phyloP scores from a whole-genome alignment of 2,113 vertebrate species.

The Chaenogobius annularis region DNA sequence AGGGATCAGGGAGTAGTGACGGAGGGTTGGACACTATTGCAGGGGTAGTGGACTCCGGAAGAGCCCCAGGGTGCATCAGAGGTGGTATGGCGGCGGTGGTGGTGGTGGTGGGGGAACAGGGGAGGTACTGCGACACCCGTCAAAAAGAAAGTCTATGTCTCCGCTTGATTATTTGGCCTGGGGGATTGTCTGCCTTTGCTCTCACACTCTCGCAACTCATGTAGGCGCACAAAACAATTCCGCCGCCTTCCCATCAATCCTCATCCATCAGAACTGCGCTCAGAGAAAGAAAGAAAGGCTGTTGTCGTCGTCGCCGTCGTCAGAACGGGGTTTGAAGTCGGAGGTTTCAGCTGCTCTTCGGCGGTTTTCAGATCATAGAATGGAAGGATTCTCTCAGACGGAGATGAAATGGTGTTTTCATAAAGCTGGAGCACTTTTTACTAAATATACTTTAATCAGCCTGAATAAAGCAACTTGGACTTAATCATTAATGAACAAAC shows the following conservation, averaged over 20 bases:
- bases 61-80: slow-evolving; percentile 64
- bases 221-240: slow-evolving; percentile 43
- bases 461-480: no score
- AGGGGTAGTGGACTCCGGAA: slow-evolving; percentile 64
- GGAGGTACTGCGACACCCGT: slow-evolving; percentile 32
- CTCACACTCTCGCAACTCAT: slow-evolving; percentile 46
- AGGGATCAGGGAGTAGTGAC: background rate
- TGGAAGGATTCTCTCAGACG: background rate
- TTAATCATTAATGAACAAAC: no score
- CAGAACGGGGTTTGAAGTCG: slow-evolving; percentile 52
- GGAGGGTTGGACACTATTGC: slow-evolving; percentile 12
- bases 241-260: slow-evolving; percentile 60
- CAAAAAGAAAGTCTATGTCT: slow-evolving; percentile 20
- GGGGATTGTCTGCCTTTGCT: slow-evolving; percentile 55
- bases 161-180: slow-evolving; percentile 39
- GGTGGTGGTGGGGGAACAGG: background rate
- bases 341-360: slow-evolving; percentile 27
- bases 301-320: slow-evolving; percentile 19
- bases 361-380: slow-evolving; percentile 30
- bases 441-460: no score
- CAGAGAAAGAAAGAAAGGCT: slow-evolving; percentile 32
- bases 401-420: no score
- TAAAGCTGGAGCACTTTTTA: no score
- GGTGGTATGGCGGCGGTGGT: slow-evolving; percentile 19
- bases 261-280: slow-evolving; percentile 61